Percentiles rank a stretch among this genome's conserved stretches.
Conservation (phyloP, 2,797 vertebrate species). For the Phoxinus dragarum region DNA sequence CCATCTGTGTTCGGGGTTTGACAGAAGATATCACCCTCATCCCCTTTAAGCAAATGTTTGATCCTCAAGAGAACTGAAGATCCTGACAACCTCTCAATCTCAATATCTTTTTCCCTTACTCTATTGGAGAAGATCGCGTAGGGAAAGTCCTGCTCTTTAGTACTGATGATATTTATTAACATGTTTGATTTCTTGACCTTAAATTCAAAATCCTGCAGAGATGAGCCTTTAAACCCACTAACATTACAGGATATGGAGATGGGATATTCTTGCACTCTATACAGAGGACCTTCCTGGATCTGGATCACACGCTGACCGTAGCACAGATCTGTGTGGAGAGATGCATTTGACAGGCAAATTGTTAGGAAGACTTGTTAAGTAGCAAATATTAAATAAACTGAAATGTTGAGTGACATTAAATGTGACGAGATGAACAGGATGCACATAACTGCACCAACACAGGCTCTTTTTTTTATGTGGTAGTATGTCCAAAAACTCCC, state of each 20-base stretch:
- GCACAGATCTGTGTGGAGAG: slow-evolving; percentile 68
- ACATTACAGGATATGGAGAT: slow-evolving; percentile 76
- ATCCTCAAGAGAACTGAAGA: slow-evolving; percentile 75
- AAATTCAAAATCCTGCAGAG: slow-evolving; percentile 68
- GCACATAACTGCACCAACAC: background rate
- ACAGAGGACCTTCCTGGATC: slow-evolving; percentile 76
- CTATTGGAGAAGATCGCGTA: background rate
- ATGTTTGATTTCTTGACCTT: accelerated
- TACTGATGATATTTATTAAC: slow-evolving; percentile 69
- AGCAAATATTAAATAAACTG: background rate
- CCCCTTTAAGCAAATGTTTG: slow-evolving; percentile 52
- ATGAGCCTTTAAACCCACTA: slow-evolving; percentile 60
- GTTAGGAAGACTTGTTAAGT: background rate
- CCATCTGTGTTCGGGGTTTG: slow-evolving; percentile 50
- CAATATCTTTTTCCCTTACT: slow-evolving; percentile 51
- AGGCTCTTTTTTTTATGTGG: background rate
- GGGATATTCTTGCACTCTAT: slow-evolving; percentile 68
- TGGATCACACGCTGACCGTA: slow-evolving; percentile 65
- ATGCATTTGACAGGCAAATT: background rate
- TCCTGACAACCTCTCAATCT: slow-evolving; percentile 59
- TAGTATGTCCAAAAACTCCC: background rate
- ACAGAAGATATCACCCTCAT: slow-evolving; percentile 76
- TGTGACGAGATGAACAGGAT: background rate
- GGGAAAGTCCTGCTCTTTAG: accelerated
- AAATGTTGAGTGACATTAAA: background rate